Conservation (phyloP, 1,140 invertebrate genomes). For the Drosophila nannoptera region DNA sequence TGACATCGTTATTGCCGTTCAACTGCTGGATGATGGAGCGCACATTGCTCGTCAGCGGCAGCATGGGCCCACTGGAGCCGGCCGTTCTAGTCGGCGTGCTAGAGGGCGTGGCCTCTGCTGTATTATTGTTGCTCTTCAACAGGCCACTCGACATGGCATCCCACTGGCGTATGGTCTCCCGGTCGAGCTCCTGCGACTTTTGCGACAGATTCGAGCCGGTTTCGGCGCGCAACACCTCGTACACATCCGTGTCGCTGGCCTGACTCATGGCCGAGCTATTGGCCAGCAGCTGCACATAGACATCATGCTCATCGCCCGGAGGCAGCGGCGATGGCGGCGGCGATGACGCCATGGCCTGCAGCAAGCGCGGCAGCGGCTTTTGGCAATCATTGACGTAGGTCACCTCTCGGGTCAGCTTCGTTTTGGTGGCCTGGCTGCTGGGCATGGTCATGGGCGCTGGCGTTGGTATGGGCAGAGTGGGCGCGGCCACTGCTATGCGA, state of each 20-base stretch:
- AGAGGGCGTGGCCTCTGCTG: constrained; percentile 4
- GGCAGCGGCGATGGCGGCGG: constrained; percentile 10
- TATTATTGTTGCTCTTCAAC: constrained; percentile 79
- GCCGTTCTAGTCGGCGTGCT: constrained; percentile 4
- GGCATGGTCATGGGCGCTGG: constrained; percentile 28
- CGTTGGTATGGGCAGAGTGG: constrained; percentile 39
- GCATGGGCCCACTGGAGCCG: constrained; percentile 27
- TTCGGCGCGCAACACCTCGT: constrained; percentile 75
- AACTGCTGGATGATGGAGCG: constrained; percentile 72
- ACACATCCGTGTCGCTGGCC: constrained; percentile 63
- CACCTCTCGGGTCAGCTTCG: constrained; percentile 83
- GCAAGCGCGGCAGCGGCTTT: constrained; percentile 62
- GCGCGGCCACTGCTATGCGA: constrained; percentile 69
- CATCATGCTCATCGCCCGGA: constrained; percentile 81
- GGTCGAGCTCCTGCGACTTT: constrained; percentile 86
- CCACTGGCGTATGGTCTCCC: constrained; percentile 91
- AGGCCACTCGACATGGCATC: constrained; percentile 90
- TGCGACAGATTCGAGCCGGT: constrained; percentile 68
- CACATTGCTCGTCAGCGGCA: constrained; percentile 68
- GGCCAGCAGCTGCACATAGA: constrained; percentile 82
- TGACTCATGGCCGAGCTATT: constrained; percentile 37
- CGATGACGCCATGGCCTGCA: constrained; percentile 21
- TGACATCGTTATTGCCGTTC: constrained; percentile 51
- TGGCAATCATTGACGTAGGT: constrained; percentile 85
- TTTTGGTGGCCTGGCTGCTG: constrained; percentile 47